Evolutionary conservation across 2,113 vertebrate species (phyloP).

Genomic region (Progne subis): DNA sequence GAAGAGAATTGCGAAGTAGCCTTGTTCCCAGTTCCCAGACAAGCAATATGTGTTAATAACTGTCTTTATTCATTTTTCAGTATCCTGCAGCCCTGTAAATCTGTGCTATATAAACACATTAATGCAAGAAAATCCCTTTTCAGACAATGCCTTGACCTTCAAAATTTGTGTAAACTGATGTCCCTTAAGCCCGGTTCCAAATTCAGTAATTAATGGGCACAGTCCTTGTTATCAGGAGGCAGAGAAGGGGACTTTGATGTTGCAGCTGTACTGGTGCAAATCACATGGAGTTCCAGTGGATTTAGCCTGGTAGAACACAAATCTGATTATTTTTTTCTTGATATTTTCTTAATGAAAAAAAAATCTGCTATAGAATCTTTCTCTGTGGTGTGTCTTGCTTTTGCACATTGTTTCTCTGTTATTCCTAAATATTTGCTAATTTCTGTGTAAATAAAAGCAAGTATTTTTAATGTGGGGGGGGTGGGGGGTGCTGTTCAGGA

Average conservation of each 20-base stretch:
- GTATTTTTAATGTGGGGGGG: neutral
- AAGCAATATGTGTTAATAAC: neutral
- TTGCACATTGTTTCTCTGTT: neutral
- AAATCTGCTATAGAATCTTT: neutral
- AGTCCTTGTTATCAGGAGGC: neutral
- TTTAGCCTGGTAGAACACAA: neutral
- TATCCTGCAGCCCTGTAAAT: neutral
- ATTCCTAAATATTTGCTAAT: neutral
- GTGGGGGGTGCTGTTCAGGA: neutral
- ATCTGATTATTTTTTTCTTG: neutral
- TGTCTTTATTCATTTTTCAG: neutral
- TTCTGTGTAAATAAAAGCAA: neutral
- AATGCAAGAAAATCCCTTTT: neutral
- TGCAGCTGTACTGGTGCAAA: neutral
- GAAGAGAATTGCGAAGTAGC: neutral
- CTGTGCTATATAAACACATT: neutral
- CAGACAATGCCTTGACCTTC: neutral
- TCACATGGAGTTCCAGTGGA: neutral
- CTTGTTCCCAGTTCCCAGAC: neutral
- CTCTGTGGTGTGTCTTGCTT: accelerated
- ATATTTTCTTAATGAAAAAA: neutral
- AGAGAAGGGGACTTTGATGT: neutral
- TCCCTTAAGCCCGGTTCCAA: neutral
- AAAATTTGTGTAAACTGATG: neutral
- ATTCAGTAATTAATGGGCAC: neutral